Base-by-base conservation (phyloP, 30 jellyfish, hydroid and myxozoan species). In the Aurelia coerulea region DNA sequence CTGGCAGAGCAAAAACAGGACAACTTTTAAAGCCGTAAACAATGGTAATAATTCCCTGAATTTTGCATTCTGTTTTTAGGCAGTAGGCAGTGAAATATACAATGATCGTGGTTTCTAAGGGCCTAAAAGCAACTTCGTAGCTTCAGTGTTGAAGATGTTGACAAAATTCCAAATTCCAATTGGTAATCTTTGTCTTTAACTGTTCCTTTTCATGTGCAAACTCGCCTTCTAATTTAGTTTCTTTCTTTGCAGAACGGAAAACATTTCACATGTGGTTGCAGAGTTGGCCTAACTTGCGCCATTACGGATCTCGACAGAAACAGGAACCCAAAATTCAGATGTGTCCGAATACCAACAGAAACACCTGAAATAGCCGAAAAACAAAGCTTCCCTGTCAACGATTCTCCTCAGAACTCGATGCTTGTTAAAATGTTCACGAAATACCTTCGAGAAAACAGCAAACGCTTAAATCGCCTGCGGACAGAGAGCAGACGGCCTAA, bases 281-380 rank as follows among this genome's bases (percentile, higher is more conserved):
- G 65, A 14, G 81, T 74, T 34, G 97, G 97, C 54, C 90, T 89
- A 0, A 89, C 97, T 1, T 89, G 97, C 72, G 97, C 97, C 68
- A 81, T 89, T 13, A 81, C 89, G 5, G 97, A 73, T 37, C 79
- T 72, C 19, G 97, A 89, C 79, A 80, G 70, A 80, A 73, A 42
- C 81, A 80, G 72, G 80, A 89, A 80, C 34, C 97, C 97, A 0
- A 89, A 89, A 49, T 89, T 70, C 86, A 72, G 97, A 11, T 89
- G 97, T 58, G 97, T 89, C 19, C 81, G 86, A 68, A 81, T 89
- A 50, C 97, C 97, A 11, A 89, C 97, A 5, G 97, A 89, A 73
- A 69, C 89, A 18, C 97, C 97, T 18, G 97, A 89, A 73, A 13
- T 89, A 4, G 32, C 76, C 31, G 97, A 89, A 62, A 72, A 62